Evolutionary conservation across 2,888 invertebrate genomes (phyloP), one percentile per base, ranked within the genome.

Genomic region (Macaria liturata): DNA sequence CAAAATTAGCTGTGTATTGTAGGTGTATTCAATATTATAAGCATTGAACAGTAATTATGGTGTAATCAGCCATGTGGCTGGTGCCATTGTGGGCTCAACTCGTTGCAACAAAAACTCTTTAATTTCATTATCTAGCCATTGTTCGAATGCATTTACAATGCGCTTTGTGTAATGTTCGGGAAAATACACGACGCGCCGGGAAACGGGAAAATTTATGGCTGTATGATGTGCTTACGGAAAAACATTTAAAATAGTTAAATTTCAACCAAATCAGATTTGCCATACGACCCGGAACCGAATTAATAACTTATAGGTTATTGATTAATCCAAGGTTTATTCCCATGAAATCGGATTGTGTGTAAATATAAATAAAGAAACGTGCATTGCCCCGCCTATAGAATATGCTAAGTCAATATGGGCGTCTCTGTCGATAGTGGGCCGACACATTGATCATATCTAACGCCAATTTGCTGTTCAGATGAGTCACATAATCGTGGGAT

Each of bases 41-140:
- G 53, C 59, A 54, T 62, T 65, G 61, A 67, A 55, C 66, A 61
- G 64, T 61, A 66, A 66, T 63, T 64, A 59, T 68, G 62, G 57
- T 62, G 69, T 72, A 74, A 72, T 70, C 65, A 70, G 66, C 66
- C 57, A 40, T 37, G 9, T 39, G 46, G 59, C 34, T 64, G 62
- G 66, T 53, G 64, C 70, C 62, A 80, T 83, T 81, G 78, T 80
- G 59, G 68, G 68, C 45, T 52, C 31, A 49, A 53, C 31, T 43
- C 46, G 43, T 55, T 55, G 43, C 70, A 72, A 75, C 77, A 81
- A 80, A 80, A 82, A 81, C 65, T 75, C 68, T 71, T 75, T 75
- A 81, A 81, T 82, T 81, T 81, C 72, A 80, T 80, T 81, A 84
- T 80, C 80, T 77, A 70, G 70, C 78, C 73, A 80, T 83, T 86